These are phyloP conservation scores for Microcaecilia unicolor DNA, from an alignment of 2,797 vertebrate genomes.

Conservation along the genomic window DNA sequence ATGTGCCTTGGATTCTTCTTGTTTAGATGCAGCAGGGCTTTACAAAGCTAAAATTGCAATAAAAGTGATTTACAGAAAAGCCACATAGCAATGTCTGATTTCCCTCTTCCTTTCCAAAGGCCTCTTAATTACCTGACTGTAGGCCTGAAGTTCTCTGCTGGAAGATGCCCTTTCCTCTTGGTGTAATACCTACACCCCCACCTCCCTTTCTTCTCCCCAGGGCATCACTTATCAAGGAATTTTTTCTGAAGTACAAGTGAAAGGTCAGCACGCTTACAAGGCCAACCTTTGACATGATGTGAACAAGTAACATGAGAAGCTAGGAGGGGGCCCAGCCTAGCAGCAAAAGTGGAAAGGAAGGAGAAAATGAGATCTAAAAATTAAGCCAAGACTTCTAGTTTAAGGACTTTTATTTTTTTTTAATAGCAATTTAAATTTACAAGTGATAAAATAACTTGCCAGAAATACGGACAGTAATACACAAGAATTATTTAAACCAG, in stretches of 20 bases:
- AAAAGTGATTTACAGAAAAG: constrained; percentile 25
- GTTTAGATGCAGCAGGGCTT: background rate
- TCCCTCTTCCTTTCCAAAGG: constrained; percentile 26
- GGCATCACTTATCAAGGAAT: constrained; percentile 17
- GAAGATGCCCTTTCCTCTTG: constrained; percentile 7
- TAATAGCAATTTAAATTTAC: no score
- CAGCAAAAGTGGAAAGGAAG: background rate
- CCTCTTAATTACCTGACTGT: constrained; percentile 29
- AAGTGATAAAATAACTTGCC: no score
- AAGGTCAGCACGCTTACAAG: constrained; percentile 6
- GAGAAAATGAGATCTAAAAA: constrained; percentile 1
- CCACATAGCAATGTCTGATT: constrained; percentile 20
- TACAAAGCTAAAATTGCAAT: constrained; percentile 12
- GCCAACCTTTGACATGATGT: constrained; percentile 1
- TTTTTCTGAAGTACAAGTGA: constrained; percentile 17
- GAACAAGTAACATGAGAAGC: background rate
- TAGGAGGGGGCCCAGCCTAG: background rate
- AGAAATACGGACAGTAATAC: no score
- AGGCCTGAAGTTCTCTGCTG: constrained; percentile 11
- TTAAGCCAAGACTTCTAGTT: background rate
- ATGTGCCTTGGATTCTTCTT: background rate
- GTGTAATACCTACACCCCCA: no score
- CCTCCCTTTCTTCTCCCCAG: background rate
- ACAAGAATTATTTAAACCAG: no score
- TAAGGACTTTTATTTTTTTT: no score